These are phyloP conservation scores for Lysandra coridon DNA, from an alignment of 2,888 invertebrate species.

Conservation along the genomic window DNA sequence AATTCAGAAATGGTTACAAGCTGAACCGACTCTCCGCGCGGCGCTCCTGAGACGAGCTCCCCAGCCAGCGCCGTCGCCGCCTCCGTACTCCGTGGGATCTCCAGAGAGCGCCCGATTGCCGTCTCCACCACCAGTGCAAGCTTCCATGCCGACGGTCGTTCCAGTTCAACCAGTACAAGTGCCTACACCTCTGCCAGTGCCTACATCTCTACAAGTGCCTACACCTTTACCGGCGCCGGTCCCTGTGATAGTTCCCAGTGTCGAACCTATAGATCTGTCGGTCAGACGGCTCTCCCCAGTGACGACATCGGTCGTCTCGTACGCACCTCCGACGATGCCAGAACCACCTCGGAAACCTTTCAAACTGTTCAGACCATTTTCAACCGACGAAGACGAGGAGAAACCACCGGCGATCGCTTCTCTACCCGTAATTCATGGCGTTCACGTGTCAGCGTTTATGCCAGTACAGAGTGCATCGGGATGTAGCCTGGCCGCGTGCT, in stretches of 20 bases:
- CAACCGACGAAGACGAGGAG: conserved; percentile 81
- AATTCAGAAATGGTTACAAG: conserved; percentile 95
- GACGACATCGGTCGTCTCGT: conserved; percentile 48
- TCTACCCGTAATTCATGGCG: conserved; percentile 60
- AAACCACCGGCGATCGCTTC: conserved; percentile 62
- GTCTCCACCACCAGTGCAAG: conserved; percentile 65
- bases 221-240: conserved; percentile 46
- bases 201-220: conserved; percentile 50
- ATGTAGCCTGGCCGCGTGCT: conserved; percentile 63
- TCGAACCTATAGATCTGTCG: conserved; percentile 67
- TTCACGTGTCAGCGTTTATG: conserved; percentile 73
- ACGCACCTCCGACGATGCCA: conserved; percentile 50
- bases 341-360: conserved; percentile 81
- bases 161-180: conserved; percentile 48
- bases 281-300: conserved; percentile 52
- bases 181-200: conserved; percentile 45
- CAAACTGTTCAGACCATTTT: conserved; percentile 89
- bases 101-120: conserved; percentile 72
- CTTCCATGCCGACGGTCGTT: conserved; percentile 48
- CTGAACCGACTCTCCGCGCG: conserved; percentile 88
- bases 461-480: conserved; percentile 71
- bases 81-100: conserved; percentile 68
- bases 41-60: conserved; percentile 81
- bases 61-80: conserved; percentile 73
- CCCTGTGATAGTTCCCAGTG: conserved; percentile 52